Percentiles rank a stretch among this genome's conserved stretches.
phyloP scores from a whole-genome alignment of 2,113 vertebrate species.

The Oostethus manadensis region DNA sequence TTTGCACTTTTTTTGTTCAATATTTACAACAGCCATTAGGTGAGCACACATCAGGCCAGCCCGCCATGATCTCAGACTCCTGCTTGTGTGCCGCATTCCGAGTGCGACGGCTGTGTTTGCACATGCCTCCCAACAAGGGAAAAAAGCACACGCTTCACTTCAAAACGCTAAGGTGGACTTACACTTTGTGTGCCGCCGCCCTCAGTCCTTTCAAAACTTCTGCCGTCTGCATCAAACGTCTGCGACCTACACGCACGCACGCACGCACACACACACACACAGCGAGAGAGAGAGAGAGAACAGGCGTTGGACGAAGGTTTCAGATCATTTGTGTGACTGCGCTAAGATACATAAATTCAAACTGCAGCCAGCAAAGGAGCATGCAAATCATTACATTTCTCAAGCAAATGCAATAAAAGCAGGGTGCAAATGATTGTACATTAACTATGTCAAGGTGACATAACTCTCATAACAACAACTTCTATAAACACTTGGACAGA shows the following conservation, averaged over 20 bases:
- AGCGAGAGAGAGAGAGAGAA: neutral
- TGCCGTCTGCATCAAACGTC: slow-evolving; percentile 59
- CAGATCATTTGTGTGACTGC: no score
- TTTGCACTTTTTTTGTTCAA: no score
- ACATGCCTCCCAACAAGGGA: slow-evolving; percentile 4
- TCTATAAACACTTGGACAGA: neutral
- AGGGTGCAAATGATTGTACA: neutral
- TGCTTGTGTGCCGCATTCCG: neutral
- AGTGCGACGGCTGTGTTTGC: slow-evolving; percentile 1
- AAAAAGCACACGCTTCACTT: neutral
- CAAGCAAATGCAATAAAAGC: neutral
- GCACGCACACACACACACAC: no score
- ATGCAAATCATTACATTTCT: neutral
- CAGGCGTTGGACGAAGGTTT: no score
- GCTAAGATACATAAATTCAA: neutral
- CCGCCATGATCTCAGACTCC: neutral
- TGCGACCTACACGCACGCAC: slow-evolving; percentile 56
- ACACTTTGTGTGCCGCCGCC: slow-evolving; percentile 48
- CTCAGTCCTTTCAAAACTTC: slow-evolving; percentile 52
- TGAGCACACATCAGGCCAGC: neutral
- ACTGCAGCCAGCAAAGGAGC: neutral
- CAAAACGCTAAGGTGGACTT: slow-evolving; percentile 16
- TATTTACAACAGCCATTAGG: no score
- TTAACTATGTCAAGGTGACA: neutral
- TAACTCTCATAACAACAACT: neutral